phyloP scores from a whole-genome alignment of 2,113 vertebrate genomes.

The Clarias magur region DNA sequence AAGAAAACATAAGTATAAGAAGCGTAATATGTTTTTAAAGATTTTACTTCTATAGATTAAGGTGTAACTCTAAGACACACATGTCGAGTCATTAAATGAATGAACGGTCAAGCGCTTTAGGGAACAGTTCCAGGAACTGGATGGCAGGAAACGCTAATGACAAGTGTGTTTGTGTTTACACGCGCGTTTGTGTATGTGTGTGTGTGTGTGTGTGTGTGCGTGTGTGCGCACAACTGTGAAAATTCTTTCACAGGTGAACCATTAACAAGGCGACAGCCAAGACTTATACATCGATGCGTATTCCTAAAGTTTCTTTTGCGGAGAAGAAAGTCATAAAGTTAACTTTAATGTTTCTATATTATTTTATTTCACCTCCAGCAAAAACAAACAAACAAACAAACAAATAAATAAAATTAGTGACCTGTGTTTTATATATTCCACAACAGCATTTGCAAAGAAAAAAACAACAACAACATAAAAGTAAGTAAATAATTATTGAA shows the following conservation, averaged over 20 bases:
- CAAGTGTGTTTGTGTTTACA: background rate
- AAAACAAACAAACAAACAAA: too few relatives aligned
- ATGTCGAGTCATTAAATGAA: background rate
- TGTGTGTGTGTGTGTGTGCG: background rate
- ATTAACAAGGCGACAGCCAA: background rate
- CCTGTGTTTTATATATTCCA: background rate
- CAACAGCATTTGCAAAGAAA: too few relatives aligned
- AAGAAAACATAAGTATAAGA: background rate
- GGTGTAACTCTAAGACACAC: background rate
- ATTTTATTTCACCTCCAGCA: background rate
- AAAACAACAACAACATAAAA: too few relatives aligned
- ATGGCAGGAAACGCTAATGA: background rate
- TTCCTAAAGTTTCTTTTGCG: too few relatives aligned
- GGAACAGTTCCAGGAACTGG: background rate
- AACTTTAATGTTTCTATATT: background rate
- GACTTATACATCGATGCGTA: background rate
- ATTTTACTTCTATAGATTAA: constrained; percentile 1
- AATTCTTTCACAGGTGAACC: background rate
- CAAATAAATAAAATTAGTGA: background rate
- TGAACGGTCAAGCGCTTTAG: background rate
- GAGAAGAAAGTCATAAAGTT: too few relatives aligned
- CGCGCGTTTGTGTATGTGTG: too few relatives aligned
- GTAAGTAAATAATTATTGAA: too few relatives aligned
- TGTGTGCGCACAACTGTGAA: background rate
- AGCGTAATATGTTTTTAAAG: background rate